Percentiles rank a stretch among this genome's conserved stretches.
phyloP scores from a whole-genome alignment of 2,888 invertebrate species.

The Bembecia ichneumoniformis region DNA sequence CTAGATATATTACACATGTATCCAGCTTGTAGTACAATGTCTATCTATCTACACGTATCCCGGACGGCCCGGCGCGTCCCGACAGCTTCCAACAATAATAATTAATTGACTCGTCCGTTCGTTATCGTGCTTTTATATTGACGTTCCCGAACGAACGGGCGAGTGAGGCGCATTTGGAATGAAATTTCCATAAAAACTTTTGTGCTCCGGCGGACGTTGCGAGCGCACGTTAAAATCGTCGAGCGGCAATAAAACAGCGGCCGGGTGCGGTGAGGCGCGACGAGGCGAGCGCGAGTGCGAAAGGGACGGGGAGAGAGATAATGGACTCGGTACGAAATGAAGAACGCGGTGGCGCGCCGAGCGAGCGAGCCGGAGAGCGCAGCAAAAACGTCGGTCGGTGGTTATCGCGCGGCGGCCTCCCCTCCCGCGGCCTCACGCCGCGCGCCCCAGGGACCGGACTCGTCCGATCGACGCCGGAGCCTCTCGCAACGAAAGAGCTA shows the following conservation, averaged over 20 bases:
- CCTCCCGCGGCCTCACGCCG: slow-evolving; percentile 23
- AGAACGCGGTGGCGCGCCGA: slow-evolving; percentile 65
- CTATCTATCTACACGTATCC: too few species aligned
- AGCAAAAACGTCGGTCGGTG: slow-evolving; percentile 65
- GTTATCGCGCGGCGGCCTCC: slow-evolving; percentile 49
- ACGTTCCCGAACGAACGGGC: slow-evolving; percentile 60
- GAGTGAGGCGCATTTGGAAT: slow-evolving; percentile 69
- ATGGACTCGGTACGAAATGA: slow-evolving; percentile 68
- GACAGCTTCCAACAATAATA: slow-evolving; percentile 71
- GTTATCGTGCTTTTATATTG: slow-evolving; percentile 73
- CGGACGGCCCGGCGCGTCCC: slow-evolving; percentile 45
- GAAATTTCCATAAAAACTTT: slow-evolving; percentile 74
- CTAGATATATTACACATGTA: too few species aligned
- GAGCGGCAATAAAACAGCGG: slow-evolving; percentile 72
- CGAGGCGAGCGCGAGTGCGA: slow-evolving; percentile 54
- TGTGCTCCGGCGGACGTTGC: slow-evolving; percentile 71
- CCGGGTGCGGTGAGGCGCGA: slow-evolving; percentile 68
- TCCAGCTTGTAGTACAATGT: too few species aligned
- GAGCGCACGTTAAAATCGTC: slow-evolving; percentile 73
- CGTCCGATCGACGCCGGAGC: slow-evolving; percentile 52
- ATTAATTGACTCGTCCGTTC: slow-evolving; percentile 73
- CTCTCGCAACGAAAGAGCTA: slow-evolving; percentile 52
- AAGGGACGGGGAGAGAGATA: slow-evolving; percentile 58
- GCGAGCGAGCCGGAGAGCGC: slow-evolving; percentile 56
- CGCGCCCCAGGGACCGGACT: slow-evolving; percentile 42